Percentiles rank a stretch among this genome's conserved stretches.
These are phyloP conservation scores for Ectobius pallidus DNA, from an alignment of 2,888 invertebrate species.

Conservation along the genomic window DNA sequence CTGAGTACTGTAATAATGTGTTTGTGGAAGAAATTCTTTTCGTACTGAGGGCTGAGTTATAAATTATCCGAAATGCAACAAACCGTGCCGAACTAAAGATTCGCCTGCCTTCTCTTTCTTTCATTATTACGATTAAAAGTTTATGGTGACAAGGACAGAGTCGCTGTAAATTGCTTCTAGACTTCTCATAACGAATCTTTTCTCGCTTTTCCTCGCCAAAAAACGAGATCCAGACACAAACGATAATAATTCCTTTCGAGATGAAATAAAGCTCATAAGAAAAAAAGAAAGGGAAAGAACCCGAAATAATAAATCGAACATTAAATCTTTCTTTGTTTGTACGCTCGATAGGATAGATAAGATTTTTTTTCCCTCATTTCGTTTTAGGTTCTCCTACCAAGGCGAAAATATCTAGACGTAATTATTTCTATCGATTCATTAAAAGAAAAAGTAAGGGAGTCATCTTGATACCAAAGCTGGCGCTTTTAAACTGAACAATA, in stretches of 20 bases:
- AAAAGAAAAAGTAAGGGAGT: conserved; percentile 9
- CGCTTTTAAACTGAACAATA: not conserved
- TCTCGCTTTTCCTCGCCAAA: conserved; percentile 25
- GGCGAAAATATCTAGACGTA: conserved; percentile 35
- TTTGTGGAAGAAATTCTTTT: too few species aligned
- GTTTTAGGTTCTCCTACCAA: conserved; percentile 8
- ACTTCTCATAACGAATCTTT: conserved; percentile 36
- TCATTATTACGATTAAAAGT: conserved; percentile 44
- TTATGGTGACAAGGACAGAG: conserved; percentile 29
- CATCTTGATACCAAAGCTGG: not conserved
- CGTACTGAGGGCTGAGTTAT: too few species aligned
- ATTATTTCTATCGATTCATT: conserved; percentile 38
- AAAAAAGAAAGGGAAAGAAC: conserved; percentile 10
- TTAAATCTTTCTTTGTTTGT: conserved; percentile 41
- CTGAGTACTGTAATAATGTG: too few species aligned
- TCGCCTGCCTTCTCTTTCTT: not conserved
- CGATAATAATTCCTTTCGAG: conserved; percentile 39
- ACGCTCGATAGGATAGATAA: conserved; percentile 32
- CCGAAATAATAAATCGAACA: conserved; percentile 37
- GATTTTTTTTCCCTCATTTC: conserved; percentile 11
- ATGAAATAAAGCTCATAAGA: conserved; percentile 30
- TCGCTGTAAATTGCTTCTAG: conserved; percentile 38
- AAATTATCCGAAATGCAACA: too few species aligned
- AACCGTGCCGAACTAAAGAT: not conserved
- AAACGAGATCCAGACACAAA: conserved; percentile 20